These are phyloP conservation scores for Lordiphosa stackelbergi DNA, from an alignment of 1,140 invertebrate genomes.

Conservation along the genomic window DNA sequence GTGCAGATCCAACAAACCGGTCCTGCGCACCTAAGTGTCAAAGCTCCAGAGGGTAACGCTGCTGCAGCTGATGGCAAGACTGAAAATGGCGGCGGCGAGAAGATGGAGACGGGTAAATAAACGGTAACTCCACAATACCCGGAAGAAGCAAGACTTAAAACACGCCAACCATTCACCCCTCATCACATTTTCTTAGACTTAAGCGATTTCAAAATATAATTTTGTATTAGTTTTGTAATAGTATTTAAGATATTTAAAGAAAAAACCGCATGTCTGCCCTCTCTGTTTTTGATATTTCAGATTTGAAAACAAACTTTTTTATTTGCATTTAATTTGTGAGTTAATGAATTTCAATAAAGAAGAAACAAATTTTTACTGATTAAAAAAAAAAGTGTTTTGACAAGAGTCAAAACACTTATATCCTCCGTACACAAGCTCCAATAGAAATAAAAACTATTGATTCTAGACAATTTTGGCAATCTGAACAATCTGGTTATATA, in stretches of 20 bases:
- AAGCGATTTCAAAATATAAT: slow-evolving; percentile 40
- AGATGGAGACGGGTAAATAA: slow-evolving; percentile 65
- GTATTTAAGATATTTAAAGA: slow-evolving; percentile 2
- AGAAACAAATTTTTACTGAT: too few relatives aligned
- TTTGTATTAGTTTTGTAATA: slow-evolving; percentile 34
- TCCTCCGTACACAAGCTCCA: too few relatives aligned
- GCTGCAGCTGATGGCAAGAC: slow-evolving; percentile 15
- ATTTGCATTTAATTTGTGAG: too few relatives aligned
- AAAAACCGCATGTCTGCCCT: too few relatives aligned
- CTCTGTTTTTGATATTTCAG: too few relatives aligned
- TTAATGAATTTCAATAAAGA: too few relatives aligned
- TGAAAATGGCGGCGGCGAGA: slow-evolving; percentile 57
- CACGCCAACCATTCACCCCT: slow-evolving; percentile 9
- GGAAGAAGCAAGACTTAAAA: slow-evolving; percentile 61
- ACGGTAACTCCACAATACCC: slow-evolving; percentile 18
- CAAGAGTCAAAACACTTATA: too few relatives aligned
- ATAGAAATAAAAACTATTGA: too few relatives aligned
- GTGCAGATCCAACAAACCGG: slow-evolving; percentile 78
- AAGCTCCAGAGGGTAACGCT: slow-evolving; percentile 38
- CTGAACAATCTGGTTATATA: too few relatives aligned
- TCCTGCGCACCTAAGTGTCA: slow-evolving; percentile 72
- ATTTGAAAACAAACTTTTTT: too few relatives aligned
- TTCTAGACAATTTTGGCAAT: too few relatives aligned
- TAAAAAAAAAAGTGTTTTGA: too few relatives aligned
- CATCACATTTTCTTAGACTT: slow-evolving; percentile 37